A percentile compares a stretch with the other conserved stretches of the same genome.
Conservation (phyloP, 2,113 vertebrate genomes). For the Gracilinanus agilis region DNA sequence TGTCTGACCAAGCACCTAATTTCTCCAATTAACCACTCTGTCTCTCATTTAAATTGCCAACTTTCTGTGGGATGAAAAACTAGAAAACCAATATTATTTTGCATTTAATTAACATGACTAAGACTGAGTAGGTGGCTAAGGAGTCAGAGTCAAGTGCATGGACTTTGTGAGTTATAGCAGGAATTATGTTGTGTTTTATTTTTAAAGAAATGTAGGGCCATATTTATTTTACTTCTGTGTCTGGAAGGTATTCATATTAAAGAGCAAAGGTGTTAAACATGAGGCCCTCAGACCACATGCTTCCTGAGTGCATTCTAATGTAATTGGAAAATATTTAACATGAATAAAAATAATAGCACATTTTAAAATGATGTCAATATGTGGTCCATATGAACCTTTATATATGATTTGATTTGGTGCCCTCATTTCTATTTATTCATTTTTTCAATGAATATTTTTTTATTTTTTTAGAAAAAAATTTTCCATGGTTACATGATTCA, state of each 20-base stretch:
- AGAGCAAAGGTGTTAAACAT: neutral
- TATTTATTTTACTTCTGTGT: neutral
- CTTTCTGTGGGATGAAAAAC: neutral
- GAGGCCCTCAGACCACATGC: neutral
- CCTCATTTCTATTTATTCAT: neutral
- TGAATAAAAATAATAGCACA: neutral
- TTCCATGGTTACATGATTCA: too few species aligned
- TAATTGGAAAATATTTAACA: neutral
- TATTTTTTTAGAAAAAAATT: too few species aligned
- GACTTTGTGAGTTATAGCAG: neutral
- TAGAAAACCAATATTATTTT: neutral
- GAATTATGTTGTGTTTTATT: neutral
- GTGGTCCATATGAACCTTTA: neutral
- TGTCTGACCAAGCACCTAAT: neutral
- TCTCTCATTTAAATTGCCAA: neutral
- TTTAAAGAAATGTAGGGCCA: neutral
- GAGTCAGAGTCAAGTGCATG: neutral
- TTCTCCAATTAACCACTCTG: neutral
- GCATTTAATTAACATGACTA: neutral
- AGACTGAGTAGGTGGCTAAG: neutral
- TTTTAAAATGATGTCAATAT: neutral
- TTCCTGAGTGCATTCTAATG: neutral
- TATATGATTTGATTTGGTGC: neutral
- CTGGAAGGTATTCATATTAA: neutral
- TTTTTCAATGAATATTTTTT: too few species aligned